Percentiles rank a stretch among this genome's conserved stretches.
Conservation (phyloP, 2,888 invertebrate species). For the Microplitis manilae region DNA sequence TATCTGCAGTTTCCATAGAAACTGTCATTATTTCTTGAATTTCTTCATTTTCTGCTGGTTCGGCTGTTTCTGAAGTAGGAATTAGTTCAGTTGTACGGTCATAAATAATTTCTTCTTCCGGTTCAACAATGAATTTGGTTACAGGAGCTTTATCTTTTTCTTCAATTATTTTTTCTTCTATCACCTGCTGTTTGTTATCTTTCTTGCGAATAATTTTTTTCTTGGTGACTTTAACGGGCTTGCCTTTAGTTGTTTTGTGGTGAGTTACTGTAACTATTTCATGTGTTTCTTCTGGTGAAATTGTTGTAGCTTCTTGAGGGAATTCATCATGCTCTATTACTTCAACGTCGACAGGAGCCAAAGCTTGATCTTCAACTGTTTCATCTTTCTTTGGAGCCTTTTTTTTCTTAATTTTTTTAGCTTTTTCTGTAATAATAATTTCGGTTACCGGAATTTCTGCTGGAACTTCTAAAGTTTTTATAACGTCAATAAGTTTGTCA, state of each 20-base stretch:
- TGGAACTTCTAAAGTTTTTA: conserved; percentile 62
- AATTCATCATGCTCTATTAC: conserved; percentile 40
- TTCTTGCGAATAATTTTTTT: conserved; percentile 69
- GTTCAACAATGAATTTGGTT: conserved; percentile 57
- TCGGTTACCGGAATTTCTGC: conserved; percentile 61
- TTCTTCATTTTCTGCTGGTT: conserved; percentile 37
- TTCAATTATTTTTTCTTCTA: conserved; percentile 68
- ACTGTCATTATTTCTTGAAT: conserved; percentile 65
- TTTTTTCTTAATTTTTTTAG: conserved; percentile 48
- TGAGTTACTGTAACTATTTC: conserved; percentile 59
- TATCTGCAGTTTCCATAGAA: conserved; percentile 62
- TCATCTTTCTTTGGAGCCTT: conserved; percentile 55
- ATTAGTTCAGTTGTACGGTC: conserved; percentile 41
- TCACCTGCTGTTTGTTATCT: conserved; percentile 57
- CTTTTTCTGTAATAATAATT: conserved; percentile 61
- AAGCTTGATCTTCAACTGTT: conserved; percentile 54
- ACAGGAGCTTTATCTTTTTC: conserved; percentile 68
- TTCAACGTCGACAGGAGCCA: conserved; percentile 30
- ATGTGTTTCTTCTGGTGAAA: conserved; percentile 56
- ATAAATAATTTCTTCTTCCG: conserved; percentile 50
- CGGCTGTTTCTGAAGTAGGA: conserved; percentile 52
- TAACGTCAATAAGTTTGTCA: conserved; percentile 37
- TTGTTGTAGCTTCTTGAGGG: conserved; percentile 55
- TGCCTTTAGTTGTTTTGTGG: conserved; percentile 61
- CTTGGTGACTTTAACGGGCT: conserved; percentile 63